Evolutionary conservation across 2,888 invertebrate genomes (phyloP).

Genomic region (Schrankia costaestrigalis): DNA sequence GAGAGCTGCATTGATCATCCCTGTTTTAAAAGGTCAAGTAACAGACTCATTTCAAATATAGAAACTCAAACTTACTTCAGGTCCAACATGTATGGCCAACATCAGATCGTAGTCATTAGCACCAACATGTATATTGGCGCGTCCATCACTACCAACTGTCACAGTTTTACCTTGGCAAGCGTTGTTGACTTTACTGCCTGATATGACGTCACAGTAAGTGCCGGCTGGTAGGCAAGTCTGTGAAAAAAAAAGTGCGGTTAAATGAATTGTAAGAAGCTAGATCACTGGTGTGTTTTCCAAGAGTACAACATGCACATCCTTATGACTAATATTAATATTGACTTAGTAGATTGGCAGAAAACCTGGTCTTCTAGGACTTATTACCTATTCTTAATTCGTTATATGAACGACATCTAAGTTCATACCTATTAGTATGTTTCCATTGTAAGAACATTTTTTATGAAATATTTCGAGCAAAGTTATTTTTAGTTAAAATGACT

Average conservation of each 20-base stretch:
- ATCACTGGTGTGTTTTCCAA: not conserved
- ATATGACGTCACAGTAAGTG: conserved; percentile 89
- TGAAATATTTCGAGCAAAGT: not conserved
- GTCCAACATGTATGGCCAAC: conserved; percentile 82
- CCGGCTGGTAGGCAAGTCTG: conserved; percentile 85
- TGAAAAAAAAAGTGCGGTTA: conserved; percentile 7
- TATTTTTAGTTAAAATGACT: too few relatives aligned
- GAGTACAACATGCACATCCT: not conserved
- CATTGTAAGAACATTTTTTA: not conserved
- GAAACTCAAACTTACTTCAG: conserved; percentile 47
- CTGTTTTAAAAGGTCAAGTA: too few relatives aligned
- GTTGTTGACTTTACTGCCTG: conserved; percentile 76
- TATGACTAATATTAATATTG: not conserved
- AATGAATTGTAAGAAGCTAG: not conserved
- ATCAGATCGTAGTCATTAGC: conserved; percentile 81
- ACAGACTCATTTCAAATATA: not conserved
- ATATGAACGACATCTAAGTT: too few relatives aligned
- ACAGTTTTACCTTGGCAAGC: conserved; percentile 84
- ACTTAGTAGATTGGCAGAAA: not conserved
- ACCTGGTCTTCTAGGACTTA: not conserved
- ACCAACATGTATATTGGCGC: conserved; percentile 68
- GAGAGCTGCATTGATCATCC: too few relatives aligned
- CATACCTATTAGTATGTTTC: too few relatives aligned
- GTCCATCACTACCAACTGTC: conserved; percentile 79
- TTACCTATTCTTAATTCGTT: too few relatives aligned